Conservation (phyloP, 2,797 vertebrate species). For the Buphagus erythrorhynchus region DNA sequence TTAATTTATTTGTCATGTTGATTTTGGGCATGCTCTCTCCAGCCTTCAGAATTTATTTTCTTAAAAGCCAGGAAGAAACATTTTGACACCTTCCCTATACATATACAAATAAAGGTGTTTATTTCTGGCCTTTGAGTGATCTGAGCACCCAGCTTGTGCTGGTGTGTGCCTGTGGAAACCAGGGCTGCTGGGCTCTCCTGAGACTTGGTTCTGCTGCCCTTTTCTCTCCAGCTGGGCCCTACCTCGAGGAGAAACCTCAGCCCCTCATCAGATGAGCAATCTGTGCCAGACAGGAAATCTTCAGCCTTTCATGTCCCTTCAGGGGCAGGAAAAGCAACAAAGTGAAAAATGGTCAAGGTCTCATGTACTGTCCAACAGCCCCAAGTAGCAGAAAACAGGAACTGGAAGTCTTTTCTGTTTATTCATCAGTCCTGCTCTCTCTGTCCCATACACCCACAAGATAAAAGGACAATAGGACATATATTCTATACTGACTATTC, state of each 20-base stretch:
- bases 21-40: background rate
- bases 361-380: background rate
- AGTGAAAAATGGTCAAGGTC: background rate
- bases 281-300: background rate
- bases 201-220: background rate
- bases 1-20: background rate
- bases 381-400: background rate
- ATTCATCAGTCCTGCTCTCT: background rate
- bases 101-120: background rate
- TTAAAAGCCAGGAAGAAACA: background rate
- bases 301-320: background rate
- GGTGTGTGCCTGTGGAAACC: background rate
- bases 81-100: background rate
- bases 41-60: background rate
- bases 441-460: background rate
- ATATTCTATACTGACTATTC: background rate
- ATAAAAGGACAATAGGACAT: background rate
- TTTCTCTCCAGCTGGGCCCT: background rate
- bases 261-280: fast-evolving
- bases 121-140: background rate
- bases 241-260: background rate
- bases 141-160: background rate
- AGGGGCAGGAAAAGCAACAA: background rate
- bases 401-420: background rate
- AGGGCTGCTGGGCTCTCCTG: background rate